phyloP scores from a whole-genome alignment of 1,140 invertebrate species.

The Mamestra configurata region DNA sequence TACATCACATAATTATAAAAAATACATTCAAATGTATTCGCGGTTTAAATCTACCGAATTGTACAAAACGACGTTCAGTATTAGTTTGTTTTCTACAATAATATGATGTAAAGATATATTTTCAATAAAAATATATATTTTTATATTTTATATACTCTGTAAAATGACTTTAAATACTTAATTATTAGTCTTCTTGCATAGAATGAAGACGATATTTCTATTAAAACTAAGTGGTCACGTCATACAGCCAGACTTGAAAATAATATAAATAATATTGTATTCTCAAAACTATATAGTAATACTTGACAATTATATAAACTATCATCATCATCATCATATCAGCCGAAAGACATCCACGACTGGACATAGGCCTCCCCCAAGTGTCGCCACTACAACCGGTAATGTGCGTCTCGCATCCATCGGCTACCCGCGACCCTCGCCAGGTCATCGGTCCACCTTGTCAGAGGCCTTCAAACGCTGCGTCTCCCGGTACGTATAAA shows the following conservation, averaged over 20 bases:
- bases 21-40: constrained; percentile 28
- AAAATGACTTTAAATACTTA: constrained; percentile 32
- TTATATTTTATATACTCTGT: constrained; percentile 32
- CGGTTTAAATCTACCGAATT: background rate
- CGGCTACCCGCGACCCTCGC: too few species aligned
- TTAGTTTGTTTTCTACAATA: constrained; percentile 20
- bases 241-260: constrained; percentile 10
- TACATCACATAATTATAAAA: constrained; percentile 21
- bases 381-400: too few species aligned
- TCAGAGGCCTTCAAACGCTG: too few species aligned
- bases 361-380: too few species aligned
- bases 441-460: too few species aligned
- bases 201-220: constrained; percentile 20
- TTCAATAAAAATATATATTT: constrained; percentile 38
- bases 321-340: too few species aligned
- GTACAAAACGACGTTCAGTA: constrained; percentile 3
- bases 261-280: background rate
- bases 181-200: constrained; percentile 5
- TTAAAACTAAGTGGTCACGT: constrained; percentile 23
- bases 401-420: too few species aligned
- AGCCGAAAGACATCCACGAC: too few species aligned
- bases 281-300: background rate
- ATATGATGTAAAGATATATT: constrained; percentile 39
- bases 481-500: too few species aligned
- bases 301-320: too few species aligned